phyloP scores from a whole-genome alignment of 2,797 vertebrate genomes.

The Neosilurus hyrtlii region DNA sequence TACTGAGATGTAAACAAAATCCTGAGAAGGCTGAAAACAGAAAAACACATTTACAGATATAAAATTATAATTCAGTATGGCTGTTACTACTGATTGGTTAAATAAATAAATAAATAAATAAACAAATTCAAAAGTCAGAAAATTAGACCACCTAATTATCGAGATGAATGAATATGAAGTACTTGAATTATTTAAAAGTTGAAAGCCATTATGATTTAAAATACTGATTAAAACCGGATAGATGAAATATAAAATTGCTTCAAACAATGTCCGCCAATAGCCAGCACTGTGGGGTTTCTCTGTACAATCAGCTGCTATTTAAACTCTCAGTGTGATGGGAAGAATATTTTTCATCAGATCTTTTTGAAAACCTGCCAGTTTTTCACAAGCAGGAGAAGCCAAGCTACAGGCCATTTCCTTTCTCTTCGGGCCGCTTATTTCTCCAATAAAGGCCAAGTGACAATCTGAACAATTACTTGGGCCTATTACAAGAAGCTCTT shows the following conservation, averaged over 20 bases:
- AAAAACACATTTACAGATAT: background rate
- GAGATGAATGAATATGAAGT: slow-evolving; percentile 22
- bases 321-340: slow-evolving; percentile 39
- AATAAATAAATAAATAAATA: slow-evolving; percentile 3
- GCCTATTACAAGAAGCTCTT: slow-evolving; percentile 69
- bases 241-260: slow-evolving; percentile 15
- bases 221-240: slow-evolving; percentile 24
- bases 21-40: background rate
- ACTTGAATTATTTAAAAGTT: slow-evolving; percentile 32
- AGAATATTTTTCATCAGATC: slow-evolving; percentile 43
- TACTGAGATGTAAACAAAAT: background rate
- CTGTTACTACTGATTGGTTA: background rate
- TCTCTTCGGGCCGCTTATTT: slow-evolving; percentile 53
- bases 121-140: background rate
- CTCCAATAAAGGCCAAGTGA: slow-evolving; percentile 75
- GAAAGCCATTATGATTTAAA: slow-evolving; percentile 18
- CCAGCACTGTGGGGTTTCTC: slow-evolving; percentile 28
- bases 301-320: slow-evolving; percentile 40
- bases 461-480: slow-evolving; percentile 76
- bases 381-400: slow-evolving; percentile 28
- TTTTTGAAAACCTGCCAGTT: slow-evolving; percentile 44
- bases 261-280: slow-evolving; percentile 5
- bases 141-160: slow-evolving; percentile 12
- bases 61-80: background rate
- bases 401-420: slow-evolving; percentile 31